These are phyloP conservation scores for Pandemis corylana DNA, from an alignment of 2,888 invertebrate genomes.

Conservation along the genomic window DNA sequence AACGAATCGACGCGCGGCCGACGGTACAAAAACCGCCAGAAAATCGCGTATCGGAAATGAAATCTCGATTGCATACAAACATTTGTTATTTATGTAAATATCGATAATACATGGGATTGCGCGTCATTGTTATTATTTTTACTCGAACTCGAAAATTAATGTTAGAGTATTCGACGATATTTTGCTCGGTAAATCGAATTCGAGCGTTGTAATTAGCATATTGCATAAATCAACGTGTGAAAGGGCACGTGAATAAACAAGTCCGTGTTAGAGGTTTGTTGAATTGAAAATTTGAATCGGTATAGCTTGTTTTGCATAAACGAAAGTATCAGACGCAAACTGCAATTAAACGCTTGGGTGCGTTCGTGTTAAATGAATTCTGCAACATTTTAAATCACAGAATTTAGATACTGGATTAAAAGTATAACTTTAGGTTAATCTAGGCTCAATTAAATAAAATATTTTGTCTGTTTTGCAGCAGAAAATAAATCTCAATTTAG, in stretches of 20 bases:
- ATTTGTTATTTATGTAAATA: conserved; percentile 51
- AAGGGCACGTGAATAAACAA: conserved; percentile 51
- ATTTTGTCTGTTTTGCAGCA: too few relatives aligned
- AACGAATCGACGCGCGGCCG: neutral
- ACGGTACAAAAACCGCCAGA: conserved; percentile 15
- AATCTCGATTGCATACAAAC: conserved; percentile 45
- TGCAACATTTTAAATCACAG: neutral
- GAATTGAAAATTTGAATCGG: conserved; percentile 27
- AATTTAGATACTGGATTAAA: too few relatives aligned
- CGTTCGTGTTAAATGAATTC: neutral
- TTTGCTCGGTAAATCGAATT: conserved; percentile 54
- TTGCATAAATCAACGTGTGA: conserved; percentile 58
- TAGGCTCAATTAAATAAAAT: too few relatives aligned
- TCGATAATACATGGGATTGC: conserved; percentile 43
- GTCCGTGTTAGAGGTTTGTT: conserved; percentile 40
- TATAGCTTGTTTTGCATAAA: conserved; percentile 26
- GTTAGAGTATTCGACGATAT: conserved; percentile 47
- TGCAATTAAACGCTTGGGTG: conserved; percentile 27
- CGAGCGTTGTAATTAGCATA: conserved; percentile 45
- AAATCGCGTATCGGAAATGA: conserved; percentile 43
- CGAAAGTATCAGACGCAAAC: conserved; percentile 26
- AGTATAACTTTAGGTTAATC: too few relatives aligned
- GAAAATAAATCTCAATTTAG: too few relatives aligned
- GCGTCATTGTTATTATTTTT: conserved; percentile 47
- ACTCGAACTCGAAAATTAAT: conserved; percentile 51